A percentile compares a stretch with the other conserved stretches of the same genome.
phyloP scores from a whole-genome alignment of 2,113 vertebrate genomes.

The Rynchops niger region DNA sequence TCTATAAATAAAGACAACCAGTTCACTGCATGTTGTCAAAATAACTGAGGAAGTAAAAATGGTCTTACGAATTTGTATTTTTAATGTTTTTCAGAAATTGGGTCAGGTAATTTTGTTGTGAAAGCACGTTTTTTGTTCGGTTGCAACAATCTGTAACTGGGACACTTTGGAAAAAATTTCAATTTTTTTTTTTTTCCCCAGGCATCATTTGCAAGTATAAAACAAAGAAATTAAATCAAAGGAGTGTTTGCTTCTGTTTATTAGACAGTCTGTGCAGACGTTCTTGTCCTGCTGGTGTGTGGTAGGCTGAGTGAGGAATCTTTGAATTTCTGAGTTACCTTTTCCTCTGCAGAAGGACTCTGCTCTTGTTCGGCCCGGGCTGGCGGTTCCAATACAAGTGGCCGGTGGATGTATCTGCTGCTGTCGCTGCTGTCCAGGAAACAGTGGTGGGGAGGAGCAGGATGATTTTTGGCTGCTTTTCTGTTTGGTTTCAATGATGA shows the following conservation, averaged over 20 bases:
- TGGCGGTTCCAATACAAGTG: not conserved
- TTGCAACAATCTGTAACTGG: constrained; percentile 19
- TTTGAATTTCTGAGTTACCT: not conserved
- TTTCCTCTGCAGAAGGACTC: not conserved
- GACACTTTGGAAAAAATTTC: not conserved
- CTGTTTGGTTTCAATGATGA: not conserved
- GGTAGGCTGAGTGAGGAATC: not conserved
- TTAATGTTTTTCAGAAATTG: not conserved
- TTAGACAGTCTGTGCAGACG: not conserved
- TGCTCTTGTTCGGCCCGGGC: not conserved
- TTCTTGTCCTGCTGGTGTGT: not conserved
- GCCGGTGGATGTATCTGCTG: not conserved
- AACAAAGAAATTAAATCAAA: not conserved
- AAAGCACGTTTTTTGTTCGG: not conserved
- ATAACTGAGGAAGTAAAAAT: not conserved
- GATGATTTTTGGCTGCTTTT: not conserved
- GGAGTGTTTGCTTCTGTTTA: not conserved
- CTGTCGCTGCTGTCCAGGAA: not conserved
- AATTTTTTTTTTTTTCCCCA: not conserved
- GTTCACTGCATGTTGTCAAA: not conserved
- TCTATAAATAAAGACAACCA: not conserved
- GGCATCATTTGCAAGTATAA: not conserved
- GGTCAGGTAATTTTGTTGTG: constrained; percentile 5
- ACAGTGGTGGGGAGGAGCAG: not conserved
- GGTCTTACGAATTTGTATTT: not conserved